Evolutionary conservation across 1,140 invertebrate species (phyloP), one percentile per base, ranked within the genome.

Genomic region (Ceratosolen solmsi): DNA sequence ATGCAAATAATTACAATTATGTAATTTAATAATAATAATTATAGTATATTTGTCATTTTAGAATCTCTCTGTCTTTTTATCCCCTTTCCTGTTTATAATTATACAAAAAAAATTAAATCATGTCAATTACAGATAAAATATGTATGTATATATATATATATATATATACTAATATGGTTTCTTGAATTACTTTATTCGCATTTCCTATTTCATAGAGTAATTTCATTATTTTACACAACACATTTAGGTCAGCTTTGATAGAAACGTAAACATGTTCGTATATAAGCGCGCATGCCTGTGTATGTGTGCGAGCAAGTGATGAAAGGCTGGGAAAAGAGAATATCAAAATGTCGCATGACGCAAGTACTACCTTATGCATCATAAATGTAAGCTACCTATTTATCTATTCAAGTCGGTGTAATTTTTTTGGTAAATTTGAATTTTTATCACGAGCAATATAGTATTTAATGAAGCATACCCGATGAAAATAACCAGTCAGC

Each of bases 241-340:
- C 13, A 72, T 58, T 30, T 71, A 79, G 51, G 65, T 58, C 49
- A 79, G 33, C 68, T 79, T 75, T 36, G 27, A 22, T 58, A 22
- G 4, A 27, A 58, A 79, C 51, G 68, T 65, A 71, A 38, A 41
- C n/a, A n/a, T n/a, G 41, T 56, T 27, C 60, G 27, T 27, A 51
- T 46, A 30, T 2, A 25, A n/a, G 70, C n/a, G n/a, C 13, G 33
- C 30, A 36, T 36, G 36, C 13, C 38, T 49, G 70, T 41, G 11
- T 49, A 11, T 71, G 11, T 46, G n/a, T 25, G 22, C 20, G 8
- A 49, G 20, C 2, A 11, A 4, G 1, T 49, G 36, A n/a, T 36
- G 20, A n/a, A 36, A 38, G 11, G 33, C 9, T 1, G 33, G 20
- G 27, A 13, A 3, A 27, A 58, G 25, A 22, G 63, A 20, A 7